phyloP scores from a whole-genome alignment of 2,888 invertebrate genomes.

The Noctua pronuba region DNA sequence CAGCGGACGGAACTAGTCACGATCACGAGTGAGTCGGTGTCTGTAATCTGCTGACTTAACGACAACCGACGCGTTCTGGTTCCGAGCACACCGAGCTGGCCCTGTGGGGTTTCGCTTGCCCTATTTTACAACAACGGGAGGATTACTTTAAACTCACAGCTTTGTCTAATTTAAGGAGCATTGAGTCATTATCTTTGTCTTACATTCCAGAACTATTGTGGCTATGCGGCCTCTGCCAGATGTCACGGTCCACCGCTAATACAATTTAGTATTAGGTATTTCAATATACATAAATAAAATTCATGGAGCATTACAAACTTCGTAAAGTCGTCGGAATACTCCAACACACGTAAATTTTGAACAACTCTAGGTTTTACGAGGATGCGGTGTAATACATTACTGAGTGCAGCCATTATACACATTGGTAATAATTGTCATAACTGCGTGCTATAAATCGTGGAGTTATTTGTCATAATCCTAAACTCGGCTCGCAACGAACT shows the following conservation, averaged over 20 bases:
- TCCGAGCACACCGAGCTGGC: background rate
- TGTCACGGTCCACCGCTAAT: background rate
- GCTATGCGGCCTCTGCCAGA: background rate
- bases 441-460: slow-evolving; percentile 31
- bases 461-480: slow-evolving; percentile 19
- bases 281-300: background rate
- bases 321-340: background rate
- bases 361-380: slow-evolving; percentile 38
- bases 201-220: background rate
- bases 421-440: slow-evolving; percentile 39
- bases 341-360: background rate
- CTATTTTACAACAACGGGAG: background rate
- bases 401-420: slow-evolving; percentile 26
- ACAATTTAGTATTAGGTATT: slow-evolving; percentile 5
- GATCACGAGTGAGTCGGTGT: background rate
- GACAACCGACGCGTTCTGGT: slow-evolving; percentile 12
- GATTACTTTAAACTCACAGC: background rate
- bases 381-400: slow-evolving; percentile 24
- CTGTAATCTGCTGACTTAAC: slow-evolving; percentile 4
- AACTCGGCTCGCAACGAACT: background rate
- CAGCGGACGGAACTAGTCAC: background rate
- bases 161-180: background rate
- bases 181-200: background rate
- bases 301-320: slow-evolving; percentile 17
- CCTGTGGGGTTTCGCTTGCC: slow-evolving; percentile 11